These are phyloP conservation scores for Molorchus minor DNA, from an alignment of 2,888 invertebrate species.

Conservation along the genomic window DNA sequence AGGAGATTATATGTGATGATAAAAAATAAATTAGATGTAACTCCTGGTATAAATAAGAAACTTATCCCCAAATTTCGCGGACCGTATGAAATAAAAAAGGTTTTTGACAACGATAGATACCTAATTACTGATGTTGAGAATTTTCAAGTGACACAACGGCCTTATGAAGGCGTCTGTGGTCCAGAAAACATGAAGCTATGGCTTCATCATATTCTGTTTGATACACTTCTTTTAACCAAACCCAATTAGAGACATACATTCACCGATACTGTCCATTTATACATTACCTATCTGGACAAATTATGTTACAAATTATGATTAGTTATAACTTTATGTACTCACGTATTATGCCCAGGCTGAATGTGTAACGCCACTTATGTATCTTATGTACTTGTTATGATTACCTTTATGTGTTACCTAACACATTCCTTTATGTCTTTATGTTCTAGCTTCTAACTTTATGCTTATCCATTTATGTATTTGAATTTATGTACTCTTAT, in stretches of 20 bases:
- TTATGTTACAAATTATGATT: too few species aligned
- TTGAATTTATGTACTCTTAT: neutral
- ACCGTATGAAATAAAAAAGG: constrained; percentile 36
- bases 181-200: constrained; percentile 9
- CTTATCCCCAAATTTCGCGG: constrained; percentile 38
- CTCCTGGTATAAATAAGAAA: constrained; percentile 37
- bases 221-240: neutral
- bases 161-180: neutral
- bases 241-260: too few species aligned
- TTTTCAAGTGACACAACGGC: neutral
- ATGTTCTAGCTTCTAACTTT: too few species aligned
- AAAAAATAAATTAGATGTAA: constrained; percentile 33
- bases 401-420: too few species aligned
- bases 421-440: too few species aligned
- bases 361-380: too few species aligned
- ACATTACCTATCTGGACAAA: too few species aligned
- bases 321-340: too few species aligned
- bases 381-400: too few species aligned
- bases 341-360: too few species aligned
- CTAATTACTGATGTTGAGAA: constrained; percentile 5
- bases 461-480: too few species aligned
- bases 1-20: constrained; percentile 39
- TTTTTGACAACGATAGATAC: constrained; percentile 42
- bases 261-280: too few species aligned
- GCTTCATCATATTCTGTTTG: neutral